Evolutionary conservation across 2,797 vertebrate species (phyloP), one percentile per base, ranked within the genome.

Genomic region (Potorous gilbertii): DNA sequence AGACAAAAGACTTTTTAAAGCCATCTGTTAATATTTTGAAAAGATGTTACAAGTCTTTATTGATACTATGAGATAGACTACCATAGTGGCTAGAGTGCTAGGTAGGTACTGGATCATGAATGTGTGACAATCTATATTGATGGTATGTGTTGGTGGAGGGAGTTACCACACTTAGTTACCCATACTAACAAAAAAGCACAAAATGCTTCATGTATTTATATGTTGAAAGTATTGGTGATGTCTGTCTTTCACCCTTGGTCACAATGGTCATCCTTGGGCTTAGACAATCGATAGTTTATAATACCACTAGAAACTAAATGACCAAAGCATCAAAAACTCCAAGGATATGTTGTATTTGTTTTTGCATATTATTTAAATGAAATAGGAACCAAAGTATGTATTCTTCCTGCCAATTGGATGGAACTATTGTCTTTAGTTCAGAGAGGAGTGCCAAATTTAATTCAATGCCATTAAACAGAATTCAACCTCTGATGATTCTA

Each of bases 221-320:
- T n/a, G 18, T 66, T 66, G 16, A 66, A 14, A 66, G n/a, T 66
- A 66, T 96, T 31, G 46, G n/a, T 95, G 90, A 90, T 92, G 56
- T 91, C 81, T 93, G 40, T 34, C 52, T 93, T 96, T 92, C 92
- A 46, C 91, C 59, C 29, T 96, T 81, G 31, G 62, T 91, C 91
- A 91, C 55, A 91, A 50, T 40, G 40, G 56, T 34, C 5, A 56
- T 18, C 1, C 16, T 34, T 96, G 89, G 16, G 34, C 94, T 94
- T 94, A 91, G 90, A 91, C 40, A 92, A 93, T 93, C 89, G 92
- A 92, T 31, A 93, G 14, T 89, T 34, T 31, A 40, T 74, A 96
- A 95, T 87, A 54, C 66, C 95, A 21, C 40, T 90, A 89, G 46
- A 96, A 11, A 62, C 24, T 90, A 92, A 95, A 62, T 90, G 66